A percentile compares a stretch with the other conserved stretches of the same genome.
Evolutionary conservation across 2,113 vertebrate species (phyloP).

Genomic region (Hucho hucho): DNA sequence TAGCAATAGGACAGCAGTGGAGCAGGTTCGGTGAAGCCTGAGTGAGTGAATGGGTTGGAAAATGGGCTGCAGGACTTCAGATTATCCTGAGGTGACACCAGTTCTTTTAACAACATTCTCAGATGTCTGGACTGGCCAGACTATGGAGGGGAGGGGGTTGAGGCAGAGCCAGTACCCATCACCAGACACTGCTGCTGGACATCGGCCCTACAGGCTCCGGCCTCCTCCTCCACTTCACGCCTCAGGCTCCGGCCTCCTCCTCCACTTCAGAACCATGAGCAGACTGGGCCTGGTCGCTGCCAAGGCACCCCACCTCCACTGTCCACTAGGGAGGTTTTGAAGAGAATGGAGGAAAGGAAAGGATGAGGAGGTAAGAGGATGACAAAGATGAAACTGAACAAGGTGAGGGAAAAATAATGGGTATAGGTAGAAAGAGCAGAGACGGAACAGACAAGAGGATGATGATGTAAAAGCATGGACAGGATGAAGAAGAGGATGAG

Average conservation of each 20-base stretch:
- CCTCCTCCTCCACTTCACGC: constrained; percentile 33
- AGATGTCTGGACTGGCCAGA: constrained; percentile 62
- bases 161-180: constrained; percentile 58
- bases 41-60: constrained; percentile 43
- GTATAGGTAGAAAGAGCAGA: constrained; percentile 26
- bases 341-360: constrained; percentile 7
- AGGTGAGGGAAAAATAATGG: constrained; percentile 19
- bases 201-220: constrained; percentile 23
- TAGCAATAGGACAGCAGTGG: constrained; percentile 47
- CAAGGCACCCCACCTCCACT: constrained; percentile 16
- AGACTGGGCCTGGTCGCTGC: constrained; percentile 34
- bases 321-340: constrained; percentile 1
- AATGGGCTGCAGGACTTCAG: constrained; percentile 53
- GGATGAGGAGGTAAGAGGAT: neutral
- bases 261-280: constrained; percentile 32
- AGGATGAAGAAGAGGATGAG: neutral
- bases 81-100: constrained; percentile 67
- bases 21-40: constrained; percentile 39
- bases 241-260: constrained; percentile 29
- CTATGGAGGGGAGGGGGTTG: constrained; percentile 48
- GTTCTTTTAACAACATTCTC: constrained; percentile 61
- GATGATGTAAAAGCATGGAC: neutral
- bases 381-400: constrained; percentile 13
- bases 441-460: too few species aligned
- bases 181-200: constrained; percentile 54